Base-by-base conservation (phyloP, 1,140 invertebrate genomes). In the Papilio dardanus region DNA sequence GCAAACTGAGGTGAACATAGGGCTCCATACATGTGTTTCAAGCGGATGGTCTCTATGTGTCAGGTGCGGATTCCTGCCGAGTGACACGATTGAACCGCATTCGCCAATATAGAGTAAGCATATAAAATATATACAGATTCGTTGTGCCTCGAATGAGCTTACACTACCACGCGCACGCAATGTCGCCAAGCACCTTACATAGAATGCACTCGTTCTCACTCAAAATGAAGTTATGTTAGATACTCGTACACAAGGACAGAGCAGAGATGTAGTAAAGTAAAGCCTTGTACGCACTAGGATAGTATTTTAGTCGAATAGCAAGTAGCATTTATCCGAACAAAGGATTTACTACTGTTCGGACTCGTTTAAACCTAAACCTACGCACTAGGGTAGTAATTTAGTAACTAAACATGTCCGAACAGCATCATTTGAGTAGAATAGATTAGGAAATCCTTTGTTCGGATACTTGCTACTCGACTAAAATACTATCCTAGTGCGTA, bases 11-110 rank as follows among this genome's bases (percentile, higher is more conserved):
- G 14, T 24, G 21, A 35, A 69, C 14, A 28, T 10, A 35, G 19
- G 12, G 5, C 3, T n/a, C 19, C 10, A 62, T 62, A 33, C 10
- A 67, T 67, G 73, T 78, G 31, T 78, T 75, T 78, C 77, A 83
- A 82, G 77, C 71, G 75, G 80, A 80, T 82, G 78, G 79, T 86
- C 80, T 86, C 75, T 86, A 67, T 92, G 86, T 92, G 86, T 86
- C 91, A 92, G 91, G 89, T 92, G 91, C 91, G 89, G 91, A 79
- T 92, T 92, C 91, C 89, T 91, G 91, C 89, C 91, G 76, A 92
- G 88, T 84, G 91, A 92, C 87, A 89, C 91, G 86, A 91, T 91
- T 91, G 90, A 92, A 86, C 88, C 89, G 85, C 91, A 91, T 89
- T 91, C 89, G 77, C 89, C 91, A 76, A 90, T 92, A 83, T 92